Evolutionary conservation across 2,113 vertebrate species (phyloP).

Genomic region (Passer montanus): DNA sequence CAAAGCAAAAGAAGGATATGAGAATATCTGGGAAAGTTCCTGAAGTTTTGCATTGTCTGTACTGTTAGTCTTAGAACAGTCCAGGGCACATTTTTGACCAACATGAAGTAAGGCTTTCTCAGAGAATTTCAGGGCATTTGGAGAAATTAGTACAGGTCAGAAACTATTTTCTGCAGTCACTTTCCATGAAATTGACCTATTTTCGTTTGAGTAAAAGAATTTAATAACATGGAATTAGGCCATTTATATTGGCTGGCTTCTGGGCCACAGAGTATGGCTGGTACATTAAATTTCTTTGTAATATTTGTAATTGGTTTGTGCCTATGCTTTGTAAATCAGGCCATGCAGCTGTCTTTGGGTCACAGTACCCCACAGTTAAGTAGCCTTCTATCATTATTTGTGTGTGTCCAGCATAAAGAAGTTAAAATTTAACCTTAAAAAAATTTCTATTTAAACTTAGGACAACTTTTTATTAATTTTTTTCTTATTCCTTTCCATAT

Average conservation of each 20-base stretch:
- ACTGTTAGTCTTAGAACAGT: not conserved
- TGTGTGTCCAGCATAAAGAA: not conserved
- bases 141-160: not conserved
- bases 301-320: not conserved
- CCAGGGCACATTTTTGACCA: not conserved
- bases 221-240: conserved; percentile 32
- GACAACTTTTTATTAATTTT: not conserved
- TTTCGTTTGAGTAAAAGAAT: not conserved
- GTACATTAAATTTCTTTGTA: not conserved
- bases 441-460: not conserved
- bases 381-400: not conserved
- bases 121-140: not conserved
- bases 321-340: not conserved
- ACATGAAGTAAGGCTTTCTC: not conserved
- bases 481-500: not conserved
- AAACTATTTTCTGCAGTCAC: not conserved
- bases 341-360: not conserved
- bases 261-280: not conserved
- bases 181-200: conserved; percentile 19
- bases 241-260: not conserved
- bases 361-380: not conserved
- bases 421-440: not conserved
- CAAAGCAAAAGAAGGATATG: not conserved
- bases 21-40: not conserved
- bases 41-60: accelerated